Evolutionary conservation across 1,140 invertebrate genomes (phyloP).

Genomic region (Drosophila guanche): DNA sequence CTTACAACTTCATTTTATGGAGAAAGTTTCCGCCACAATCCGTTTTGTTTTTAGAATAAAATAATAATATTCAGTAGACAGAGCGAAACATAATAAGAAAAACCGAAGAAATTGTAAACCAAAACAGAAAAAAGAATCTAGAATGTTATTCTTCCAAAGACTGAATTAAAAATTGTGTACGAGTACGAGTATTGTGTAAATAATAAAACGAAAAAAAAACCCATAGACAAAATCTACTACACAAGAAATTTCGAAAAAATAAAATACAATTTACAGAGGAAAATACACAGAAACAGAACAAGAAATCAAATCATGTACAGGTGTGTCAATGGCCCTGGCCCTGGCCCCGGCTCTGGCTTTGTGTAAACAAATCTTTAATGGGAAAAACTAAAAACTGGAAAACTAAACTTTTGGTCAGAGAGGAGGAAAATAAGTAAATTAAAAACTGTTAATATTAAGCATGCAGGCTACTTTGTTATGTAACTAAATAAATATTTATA

Average conservation of each 20-base stretch:
- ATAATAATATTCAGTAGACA: conserved; percentile 15
- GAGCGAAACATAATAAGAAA: conserved; percentile 23
- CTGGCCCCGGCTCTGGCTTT: conserved; percentile 11
- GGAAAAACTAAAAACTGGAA: conserved; percentile 7
- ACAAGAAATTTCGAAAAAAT: conserved; percentile 15
- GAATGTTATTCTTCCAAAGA: conserved; percentile 81
- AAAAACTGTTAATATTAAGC: conserved; percentile 70
- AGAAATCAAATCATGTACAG: conserved; percentile 42
- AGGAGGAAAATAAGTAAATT: conserved; percentile 27
- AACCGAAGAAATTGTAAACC: conserved; percentile 20
- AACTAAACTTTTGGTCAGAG: conserved; percentile 37
- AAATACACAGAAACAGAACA: conserved; percentile 11
- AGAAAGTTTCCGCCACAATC: conserved; percentile 6
- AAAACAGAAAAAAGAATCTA: conserved; percentile 60
- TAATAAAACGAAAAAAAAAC: conserved; percentile 56
- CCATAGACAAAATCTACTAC: conserved; percentile 15
- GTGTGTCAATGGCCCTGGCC: conserved; percentile 20
- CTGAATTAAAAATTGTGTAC: conserved; percentile 71
- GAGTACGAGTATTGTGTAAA: conserved; percentile 60
- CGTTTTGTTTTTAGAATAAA: conserved; percentile 24
- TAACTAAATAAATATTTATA: conserved; percentile 75
- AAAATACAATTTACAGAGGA: conserved; percentile 2
- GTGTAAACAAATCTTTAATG: conserved; percentile 19
- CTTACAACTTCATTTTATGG: conserved; percentile 10
- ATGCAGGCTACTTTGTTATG: conserved; percentile 74